A percentile compares a stretch with the other conserved stretches of the same genome.
These are phyloP conservation scores for Drosophila littoralis DNA, from an alignment of 1,140 invertebrate genomes.

Conservation along the genomic window DNA sequence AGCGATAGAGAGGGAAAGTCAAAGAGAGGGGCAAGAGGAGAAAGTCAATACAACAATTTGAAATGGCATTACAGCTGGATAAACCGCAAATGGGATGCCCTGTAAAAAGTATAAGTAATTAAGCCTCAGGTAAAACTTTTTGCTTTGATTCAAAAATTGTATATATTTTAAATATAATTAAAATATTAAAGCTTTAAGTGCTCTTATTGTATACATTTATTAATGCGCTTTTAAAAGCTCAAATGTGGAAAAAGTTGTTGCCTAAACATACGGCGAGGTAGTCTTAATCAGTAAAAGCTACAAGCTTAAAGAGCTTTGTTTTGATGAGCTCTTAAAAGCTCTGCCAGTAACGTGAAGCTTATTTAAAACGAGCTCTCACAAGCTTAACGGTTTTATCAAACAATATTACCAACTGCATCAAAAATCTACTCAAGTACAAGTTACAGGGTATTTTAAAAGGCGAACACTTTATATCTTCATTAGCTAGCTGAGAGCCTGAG, in stretches of 20 bases:
- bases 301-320: too few relatives aligned
- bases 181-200: too few relatives aligned
- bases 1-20: neutral
- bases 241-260: too few relatives aligned
- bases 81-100: neutral
- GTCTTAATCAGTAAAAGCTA: too few relatives aligned
- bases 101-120: neutral
- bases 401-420: neutral
- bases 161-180: too few relatives aligned
- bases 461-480: constrained; percentile 44
- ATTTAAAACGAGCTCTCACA: neutral
- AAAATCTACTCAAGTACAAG: neutral
- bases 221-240: neutral
- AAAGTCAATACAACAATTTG: constrained; percentile 25
- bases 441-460: constrained; percentile 17
- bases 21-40: neutral
- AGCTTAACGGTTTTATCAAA: too few relatives aligned
- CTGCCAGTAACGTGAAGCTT: too few relatives aligned
- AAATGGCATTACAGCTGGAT: neutral
- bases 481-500: constrained; percentile 25
- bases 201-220: too few relatives aligned
- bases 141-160: too few relatives aligned
- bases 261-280: neutral
- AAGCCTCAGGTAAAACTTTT: too few relatives aligned
- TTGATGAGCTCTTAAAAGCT: too few relatives aligned